phyloP scores from a whole-genome alignment of 2,113 vertebrate species.

The Solenodon paradoxus region DNA sequence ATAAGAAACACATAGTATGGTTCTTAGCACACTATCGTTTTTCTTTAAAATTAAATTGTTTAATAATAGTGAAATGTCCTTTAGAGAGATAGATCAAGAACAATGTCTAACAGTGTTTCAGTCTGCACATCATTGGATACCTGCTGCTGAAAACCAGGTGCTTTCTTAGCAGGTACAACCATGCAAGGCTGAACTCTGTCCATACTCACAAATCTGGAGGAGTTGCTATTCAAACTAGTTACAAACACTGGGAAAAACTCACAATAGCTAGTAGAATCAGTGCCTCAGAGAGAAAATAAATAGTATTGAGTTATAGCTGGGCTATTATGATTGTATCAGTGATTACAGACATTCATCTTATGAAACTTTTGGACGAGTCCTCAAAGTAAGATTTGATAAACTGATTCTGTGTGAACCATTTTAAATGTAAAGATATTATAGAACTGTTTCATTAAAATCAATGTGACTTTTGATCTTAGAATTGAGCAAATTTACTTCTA shows the following conservation, averaged over 20 bases:
- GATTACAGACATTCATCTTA: background rate
- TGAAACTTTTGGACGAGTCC: background rate
- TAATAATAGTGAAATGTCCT: background rate
- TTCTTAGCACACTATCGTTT: background rate
- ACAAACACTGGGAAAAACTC: background rate
- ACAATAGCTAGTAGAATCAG: background rate
- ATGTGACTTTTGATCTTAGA: background rate
- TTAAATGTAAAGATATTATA: background rate
- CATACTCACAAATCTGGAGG: background rate
- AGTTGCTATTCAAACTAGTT: background rate
- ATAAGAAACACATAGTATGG: background rate
- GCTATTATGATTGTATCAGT: background rate
- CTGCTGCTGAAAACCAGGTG: background rate
- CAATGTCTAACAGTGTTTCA: background rate
- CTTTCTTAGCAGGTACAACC: background rate
- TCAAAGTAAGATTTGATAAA: background rate
- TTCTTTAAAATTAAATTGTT: background rate
- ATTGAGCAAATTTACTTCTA: background rate
- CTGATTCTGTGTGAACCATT: background rate
- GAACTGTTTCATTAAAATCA: background rate
- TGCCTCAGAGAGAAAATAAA: background rate
- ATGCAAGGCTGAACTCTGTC: background rate
- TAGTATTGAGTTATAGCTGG: background rate
- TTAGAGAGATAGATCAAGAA: background rate
- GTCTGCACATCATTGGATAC: background rate